A percentile compares a stretch with the other conserved stretches of the same genome.
phyloP scores from a whole-genome alignment of 2,797 vertebrate genomes.

The Anas acuta region DNA sequence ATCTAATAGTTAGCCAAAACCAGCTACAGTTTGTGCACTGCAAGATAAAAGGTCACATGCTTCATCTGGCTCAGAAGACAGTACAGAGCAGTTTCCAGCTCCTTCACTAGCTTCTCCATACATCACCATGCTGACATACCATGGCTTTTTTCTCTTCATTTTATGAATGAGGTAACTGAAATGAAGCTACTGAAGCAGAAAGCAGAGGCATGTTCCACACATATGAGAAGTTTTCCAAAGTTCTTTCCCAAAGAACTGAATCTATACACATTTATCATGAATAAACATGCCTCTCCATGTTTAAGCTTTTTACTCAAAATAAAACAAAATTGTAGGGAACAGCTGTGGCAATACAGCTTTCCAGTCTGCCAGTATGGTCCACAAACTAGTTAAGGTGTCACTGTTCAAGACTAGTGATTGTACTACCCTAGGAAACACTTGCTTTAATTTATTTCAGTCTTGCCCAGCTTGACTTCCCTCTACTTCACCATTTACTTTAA shows the following conservation, averaged over 20 bases:
- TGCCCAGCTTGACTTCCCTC: background rate
- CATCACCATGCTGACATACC: fast-evolving
- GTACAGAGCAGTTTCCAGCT: background rate
- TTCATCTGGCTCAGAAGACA: background rate
- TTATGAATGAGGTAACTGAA: background rate
- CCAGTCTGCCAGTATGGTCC: background rate
- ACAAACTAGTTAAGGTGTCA: background rate
- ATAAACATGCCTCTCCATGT: background rate
- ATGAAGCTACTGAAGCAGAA: background rate
- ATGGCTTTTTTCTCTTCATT: background rate
- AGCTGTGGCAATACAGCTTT: background rate
- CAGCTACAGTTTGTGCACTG: background rate
- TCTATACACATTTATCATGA: background rate
- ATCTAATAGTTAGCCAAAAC: background rate
- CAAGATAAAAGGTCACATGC: fast-evolving
- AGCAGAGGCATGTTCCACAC: background rate
- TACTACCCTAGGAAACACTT: background rate
- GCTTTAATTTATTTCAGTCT: background rate
- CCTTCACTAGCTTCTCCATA: background rate
- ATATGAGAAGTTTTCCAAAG: background rate
- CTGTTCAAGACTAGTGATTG: background rate
- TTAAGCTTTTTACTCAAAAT: background rate
- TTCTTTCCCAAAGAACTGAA: background rate
- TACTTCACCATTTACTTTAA: background rate
- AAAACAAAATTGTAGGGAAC: background rate